These are phyloP conservation scores for Macroglossus sobrinus DNA, from an alignment of 2,113 vertebrate genomes.

Conservation along the genomic window DNA sequence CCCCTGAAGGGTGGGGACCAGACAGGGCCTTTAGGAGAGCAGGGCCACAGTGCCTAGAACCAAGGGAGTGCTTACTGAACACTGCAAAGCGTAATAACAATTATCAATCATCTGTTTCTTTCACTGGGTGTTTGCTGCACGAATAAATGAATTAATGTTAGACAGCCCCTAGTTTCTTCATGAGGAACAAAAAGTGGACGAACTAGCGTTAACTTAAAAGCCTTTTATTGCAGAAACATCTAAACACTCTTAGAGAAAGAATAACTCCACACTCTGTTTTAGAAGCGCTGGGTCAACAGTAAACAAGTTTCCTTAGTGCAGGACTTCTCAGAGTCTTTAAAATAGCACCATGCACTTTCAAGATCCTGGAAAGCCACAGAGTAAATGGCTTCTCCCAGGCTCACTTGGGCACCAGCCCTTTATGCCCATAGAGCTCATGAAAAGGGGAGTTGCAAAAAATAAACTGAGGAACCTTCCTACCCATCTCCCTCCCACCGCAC, in stretches of 20 bases:
- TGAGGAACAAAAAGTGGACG: neutral
- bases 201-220: neutral
- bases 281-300: neutral
- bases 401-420: neutral
- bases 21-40: neutral
- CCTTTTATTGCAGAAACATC: neutral
- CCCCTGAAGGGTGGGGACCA: neutral
- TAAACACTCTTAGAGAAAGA: neutral
- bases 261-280: rapidly evolving
- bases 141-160: neutral
- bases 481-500: neutral
- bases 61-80: neutral
- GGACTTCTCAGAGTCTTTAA: neutral
- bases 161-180: neutral
- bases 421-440: neutral
- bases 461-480: neutral
- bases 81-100: rapidly evolving
- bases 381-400: neutral
- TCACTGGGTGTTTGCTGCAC: neutral
- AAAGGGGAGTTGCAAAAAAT: neutral
- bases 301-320: neutral
- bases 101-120: neutral
- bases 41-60: neutral
- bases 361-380: neutral
- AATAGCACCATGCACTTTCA: neutral